These are phyloP conservation scores for Microplitis demolitor DNA, from an alignment of 1,140 invertebrate genomes.

Conservation along the genomic window DNA sequence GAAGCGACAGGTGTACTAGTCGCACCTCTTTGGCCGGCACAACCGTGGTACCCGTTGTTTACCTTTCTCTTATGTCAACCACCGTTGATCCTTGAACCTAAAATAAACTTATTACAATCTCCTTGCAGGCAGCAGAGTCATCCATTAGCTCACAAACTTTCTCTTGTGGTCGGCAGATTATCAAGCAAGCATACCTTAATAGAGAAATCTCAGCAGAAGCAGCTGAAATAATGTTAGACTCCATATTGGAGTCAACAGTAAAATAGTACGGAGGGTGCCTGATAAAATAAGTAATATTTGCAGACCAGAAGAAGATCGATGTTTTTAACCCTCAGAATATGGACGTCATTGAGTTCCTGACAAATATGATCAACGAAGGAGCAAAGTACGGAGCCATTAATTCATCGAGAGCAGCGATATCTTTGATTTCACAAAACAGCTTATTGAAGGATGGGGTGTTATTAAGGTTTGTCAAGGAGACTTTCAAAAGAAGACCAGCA, in stretches of 20 bases:
- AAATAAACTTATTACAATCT: background rate
- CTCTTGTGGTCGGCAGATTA: constrained; percentile 19
- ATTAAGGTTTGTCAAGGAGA: constrained; percentile 32
- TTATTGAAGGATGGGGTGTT: background rate
- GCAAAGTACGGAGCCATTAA: background rate
- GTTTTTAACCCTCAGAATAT: background rate
- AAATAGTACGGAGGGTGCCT: constrained; percentile 5
- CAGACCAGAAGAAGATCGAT: background rate
- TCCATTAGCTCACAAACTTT: background rate
- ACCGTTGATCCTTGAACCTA: constrained; percentile 20
- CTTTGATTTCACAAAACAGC: background rate
- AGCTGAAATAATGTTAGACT: constrained; percentile 18
- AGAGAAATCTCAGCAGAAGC: background rate
- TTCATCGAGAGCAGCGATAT: constrained; percentile 2
- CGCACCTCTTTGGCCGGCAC: constrained; percentile 18
- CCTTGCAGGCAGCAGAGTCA: constrained; percentile 11
- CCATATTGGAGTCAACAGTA: background rate
- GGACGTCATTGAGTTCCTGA: constrained; percentile 15
- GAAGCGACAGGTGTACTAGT: constrained; percentile 22
- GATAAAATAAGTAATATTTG: constrained; percentile 20
- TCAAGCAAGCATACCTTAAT: constrained; percentile 17
- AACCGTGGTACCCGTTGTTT: constrained; percentile 26
- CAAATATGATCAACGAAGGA: background rate
- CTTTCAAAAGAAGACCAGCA: background rate
- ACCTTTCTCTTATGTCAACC: background rate